Percentiles rank a stretch among this genome's conserved stretches.
Evolutionary conservation across 1,140 invertebrate genomes (phyloP).

Genomic region (Ridgeia piscesae): DNA sequence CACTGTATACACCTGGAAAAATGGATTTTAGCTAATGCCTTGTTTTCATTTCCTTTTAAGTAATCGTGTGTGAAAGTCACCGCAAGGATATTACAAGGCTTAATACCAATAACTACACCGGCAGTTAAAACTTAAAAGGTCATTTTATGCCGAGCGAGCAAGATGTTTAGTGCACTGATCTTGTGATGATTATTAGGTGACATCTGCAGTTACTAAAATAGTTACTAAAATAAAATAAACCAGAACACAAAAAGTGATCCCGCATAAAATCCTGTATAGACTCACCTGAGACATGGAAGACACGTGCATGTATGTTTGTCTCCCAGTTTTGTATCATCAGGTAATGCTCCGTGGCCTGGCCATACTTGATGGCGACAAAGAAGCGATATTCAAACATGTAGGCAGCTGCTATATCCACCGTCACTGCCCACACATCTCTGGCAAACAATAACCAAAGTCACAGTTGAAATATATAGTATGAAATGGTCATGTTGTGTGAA

Average conservation of each 20-base stretch:
- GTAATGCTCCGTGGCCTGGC: background rate
- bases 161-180: too few species aligned
- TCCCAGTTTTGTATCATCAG: constrained; percentile 67
- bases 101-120: too few species aligned
- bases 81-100: too few species aligned
- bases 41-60: too few species aligned
- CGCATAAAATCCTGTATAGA: background rate
- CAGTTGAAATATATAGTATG: background rate
- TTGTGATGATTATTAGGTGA: too few species aligned
- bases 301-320: constrained; percentile 73
- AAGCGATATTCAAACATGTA: background rate
- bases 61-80: too few species aligned
- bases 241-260: background rate
- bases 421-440: background rate
- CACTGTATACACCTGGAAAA: too few species aligned
- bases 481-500: background rate
- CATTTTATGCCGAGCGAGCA: too few species aligned
- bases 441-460: background rate
- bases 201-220: too few species aligned
- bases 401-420: background rate
- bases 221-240: too few species aligned
- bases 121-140: too few species aligned
- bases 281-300: constrained; percentile 58
- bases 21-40: too few species aligned
- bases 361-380: background rate